A percentile compares a stretch with the other conserved stretches of the same genome.
phyloP scores from a whole-genome alignment of 2,888 invertebrate genomes.

The Linyphia triangularis region DNA sequence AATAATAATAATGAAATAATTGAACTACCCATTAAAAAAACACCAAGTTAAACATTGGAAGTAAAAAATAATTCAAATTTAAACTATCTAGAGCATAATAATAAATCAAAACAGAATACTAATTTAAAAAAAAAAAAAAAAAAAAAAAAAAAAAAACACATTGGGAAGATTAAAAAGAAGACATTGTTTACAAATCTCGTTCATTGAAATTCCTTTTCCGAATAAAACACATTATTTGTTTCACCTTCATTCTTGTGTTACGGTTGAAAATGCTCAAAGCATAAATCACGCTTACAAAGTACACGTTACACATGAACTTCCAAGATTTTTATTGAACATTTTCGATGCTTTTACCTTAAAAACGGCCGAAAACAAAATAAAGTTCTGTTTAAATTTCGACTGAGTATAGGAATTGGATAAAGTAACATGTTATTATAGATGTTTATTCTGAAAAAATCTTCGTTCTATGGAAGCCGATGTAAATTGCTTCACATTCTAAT shows the following conservation, averaged over 20 bases:
- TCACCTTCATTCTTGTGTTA: not conserved
- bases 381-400: not conserved
- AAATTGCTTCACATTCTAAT: too few species aligned
- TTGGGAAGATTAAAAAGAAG: too few species aligned
- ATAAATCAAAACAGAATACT: too few species aligned
- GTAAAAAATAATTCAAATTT: too few species aligned
- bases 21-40: too few species aligned
- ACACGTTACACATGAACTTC: not conserved
- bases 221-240: not conserved
- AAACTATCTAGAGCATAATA: too few species aligned
- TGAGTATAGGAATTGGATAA: not conserved
- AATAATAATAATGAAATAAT: too few species aligned
- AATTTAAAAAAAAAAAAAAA: too few species aligned
- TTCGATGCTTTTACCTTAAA: not conserved
- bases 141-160: too few species aligned
- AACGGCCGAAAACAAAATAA: not conserved
- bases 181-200: too few species aligned
- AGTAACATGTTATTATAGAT: not conserved
- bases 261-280: not conserved
- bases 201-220: not conserved
- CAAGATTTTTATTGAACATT: not conserved
- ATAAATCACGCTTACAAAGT: constrained; percentile 8
- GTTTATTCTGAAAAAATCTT: not conserved
- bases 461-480: too few species aligned
- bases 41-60: too few species aligned